Percentiles rank a stretch among this genome's conserved stretches.
These are phyloP conservation scores for Agrotis segetum DNA, from an alignment of 2,888 invertebrate genomes.

Conservation along the genomic window DNA sequence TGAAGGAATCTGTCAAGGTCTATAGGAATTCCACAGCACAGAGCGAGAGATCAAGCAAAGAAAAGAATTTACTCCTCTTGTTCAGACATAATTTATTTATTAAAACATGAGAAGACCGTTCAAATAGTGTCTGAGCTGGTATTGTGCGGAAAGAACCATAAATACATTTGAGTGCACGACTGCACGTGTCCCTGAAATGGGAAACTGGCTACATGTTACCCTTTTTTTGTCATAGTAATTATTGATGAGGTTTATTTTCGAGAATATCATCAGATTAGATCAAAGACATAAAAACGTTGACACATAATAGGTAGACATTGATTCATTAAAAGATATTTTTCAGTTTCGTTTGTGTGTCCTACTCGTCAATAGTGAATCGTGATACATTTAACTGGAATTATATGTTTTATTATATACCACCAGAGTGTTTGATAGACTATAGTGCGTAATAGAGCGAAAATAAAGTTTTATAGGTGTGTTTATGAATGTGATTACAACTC, in stretches of 20 bases:
- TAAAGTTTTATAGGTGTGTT: constrained; percentile 57
- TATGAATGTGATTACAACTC: constrained; percentile 51
- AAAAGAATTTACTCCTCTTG: neutral
- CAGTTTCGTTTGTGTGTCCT: constrained; percentile 35
- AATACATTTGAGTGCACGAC: neutral
- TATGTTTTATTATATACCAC: constrained; percentile 39
- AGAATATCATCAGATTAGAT: constrained; percentile 33
- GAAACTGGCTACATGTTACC: neutral
- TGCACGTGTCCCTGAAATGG: neutral
- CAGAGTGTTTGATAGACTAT: constrained; percentile 43
- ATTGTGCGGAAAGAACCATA: neutral
- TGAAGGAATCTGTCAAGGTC: too few relatives aligned
- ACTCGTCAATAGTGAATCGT: constrained; percentile 13
- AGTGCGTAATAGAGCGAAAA: constrained; percentile 43
- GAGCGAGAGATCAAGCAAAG: too few relatives aligned
- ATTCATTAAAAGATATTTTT: constrained; percentile 52
- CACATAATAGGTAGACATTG: constrained; percentile 55
- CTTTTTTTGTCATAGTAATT: constrained; percentile 5
- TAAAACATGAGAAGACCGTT: neutral
- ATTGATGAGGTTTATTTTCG: constrained; percentile 10
- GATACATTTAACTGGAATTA: constrained; percentile 14
- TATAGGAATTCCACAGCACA: too few relatives aligned
- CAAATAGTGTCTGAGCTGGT: neutral
- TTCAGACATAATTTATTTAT: neutral
- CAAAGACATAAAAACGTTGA: constrained; percentile 31